These are phyloP conservation scores for Papilio polytes DNA, from an alignment of 1,140 invertebrate genomes.

Conservation along the genomic window DNA sequence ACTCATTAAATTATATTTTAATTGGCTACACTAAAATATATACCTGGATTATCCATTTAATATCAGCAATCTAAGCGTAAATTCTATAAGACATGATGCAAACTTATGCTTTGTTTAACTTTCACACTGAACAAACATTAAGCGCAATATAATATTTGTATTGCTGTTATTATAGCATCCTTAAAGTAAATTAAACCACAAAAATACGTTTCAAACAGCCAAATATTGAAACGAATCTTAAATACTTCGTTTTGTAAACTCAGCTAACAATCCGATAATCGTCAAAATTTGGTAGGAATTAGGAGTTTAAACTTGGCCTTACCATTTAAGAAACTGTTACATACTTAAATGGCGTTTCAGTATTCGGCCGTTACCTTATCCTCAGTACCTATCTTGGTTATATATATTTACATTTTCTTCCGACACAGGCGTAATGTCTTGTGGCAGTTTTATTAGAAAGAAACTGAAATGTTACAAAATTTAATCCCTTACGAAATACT, in stretches of 20 bases:
- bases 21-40: not conserved
- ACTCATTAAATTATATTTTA: slow-evolving; percentile 11
- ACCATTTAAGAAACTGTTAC: no score
- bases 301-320: no score
- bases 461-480: slow-evolving; percentile 10
- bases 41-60: not conserved
- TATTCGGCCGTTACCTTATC: no score
- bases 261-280: no score
- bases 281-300: no score
- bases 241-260: no score
- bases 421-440: not conserved
- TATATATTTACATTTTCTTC: not conserved
- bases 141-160: no score
- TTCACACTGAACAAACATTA: no score
- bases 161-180: no score
- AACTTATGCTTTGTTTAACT: not conserved
- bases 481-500: slow-evolving; percentile 27
- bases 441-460: not conserved
- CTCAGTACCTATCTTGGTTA: not conserved
- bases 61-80: not conserved
- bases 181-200: not conserved
- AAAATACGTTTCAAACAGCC: no score
- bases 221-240: no score
- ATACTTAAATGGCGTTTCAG: no score
- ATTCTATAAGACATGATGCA: not conserved